phyloP scores from a whole-genome alignment of 2,888 invertebrate genomes.

The Dinocampus coccinellae region DNA sequence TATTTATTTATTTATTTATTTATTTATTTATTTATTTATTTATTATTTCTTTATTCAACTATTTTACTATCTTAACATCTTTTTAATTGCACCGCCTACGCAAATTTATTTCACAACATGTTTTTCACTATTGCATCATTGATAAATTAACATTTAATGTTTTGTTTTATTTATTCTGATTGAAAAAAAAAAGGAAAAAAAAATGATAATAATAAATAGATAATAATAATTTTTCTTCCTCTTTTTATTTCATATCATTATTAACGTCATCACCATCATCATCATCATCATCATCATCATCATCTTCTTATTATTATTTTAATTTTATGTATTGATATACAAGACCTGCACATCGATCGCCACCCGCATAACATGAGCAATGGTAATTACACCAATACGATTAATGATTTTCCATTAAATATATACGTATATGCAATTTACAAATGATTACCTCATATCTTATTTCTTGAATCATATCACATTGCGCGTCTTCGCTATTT shows the following conservation, averaged over 20 bases:
- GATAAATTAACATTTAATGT: slow-evolving; percentile 6
- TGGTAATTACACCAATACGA: slow-evolving; percentile 26
- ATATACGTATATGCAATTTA: slow-evolving; percentile 11
- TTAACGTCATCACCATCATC: neutral
- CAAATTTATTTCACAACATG: neutral
- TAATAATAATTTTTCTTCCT: neutral
- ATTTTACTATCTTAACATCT: neutral
- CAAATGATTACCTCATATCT: slow-evolving; percentile 31
- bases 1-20: too few species aligned
- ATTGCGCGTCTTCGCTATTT: slow-evolving; percentile 12
- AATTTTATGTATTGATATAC: neutral
- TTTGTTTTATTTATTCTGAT: neutral
- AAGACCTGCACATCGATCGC: slow-evolving; percentile 24
- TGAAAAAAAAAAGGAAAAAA: too few species aligned
- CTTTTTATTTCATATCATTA: neutral
- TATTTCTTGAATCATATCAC: slow-evolving; percentile 36
- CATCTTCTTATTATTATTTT: neutral
- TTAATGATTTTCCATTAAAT: slow-evolving; percentile 32
- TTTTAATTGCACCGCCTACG: slow-evolving; percentile 13
- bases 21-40: too few species aligned
- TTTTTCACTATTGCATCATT: slow-evolving; percentile 3
- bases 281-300: neutral
- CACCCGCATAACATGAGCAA: slow-evolving; percentile 18
- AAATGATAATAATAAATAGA: too few species aligned
- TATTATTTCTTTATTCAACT: too few species aligned